Evolutionary conservation across 2,113 vertebrate species (phyloP).

Genomic region (Elachura formosa): DNA sequence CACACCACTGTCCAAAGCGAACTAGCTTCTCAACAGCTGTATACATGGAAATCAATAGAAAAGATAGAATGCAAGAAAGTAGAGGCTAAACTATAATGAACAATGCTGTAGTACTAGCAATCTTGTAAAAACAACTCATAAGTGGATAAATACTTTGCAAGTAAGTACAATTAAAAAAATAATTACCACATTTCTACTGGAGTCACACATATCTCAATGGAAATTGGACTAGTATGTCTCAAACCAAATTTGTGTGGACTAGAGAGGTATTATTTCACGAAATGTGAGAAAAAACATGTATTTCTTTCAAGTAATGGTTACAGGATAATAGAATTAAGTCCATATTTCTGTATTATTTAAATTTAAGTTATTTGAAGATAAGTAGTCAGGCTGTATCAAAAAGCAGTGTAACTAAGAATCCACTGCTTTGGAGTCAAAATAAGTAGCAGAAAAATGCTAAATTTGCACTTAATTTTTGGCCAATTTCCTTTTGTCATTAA

Average conservation of each 20-base stretch:
- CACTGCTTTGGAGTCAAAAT: background rate
- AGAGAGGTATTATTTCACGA: background rate
- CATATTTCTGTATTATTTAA: background rate
- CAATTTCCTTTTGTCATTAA: background rate
- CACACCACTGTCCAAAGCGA: background rate
- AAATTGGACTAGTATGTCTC: background rate
- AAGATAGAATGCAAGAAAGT: background rate
- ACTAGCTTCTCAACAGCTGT: background rate
- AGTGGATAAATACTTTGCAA: background rate
- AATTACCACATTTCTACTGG: background rate
- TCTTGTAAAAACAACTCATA: background rate
- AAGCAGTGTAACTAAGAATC: background rate
- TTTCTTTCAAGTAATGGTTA: background rate
- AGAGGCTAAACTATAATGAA: background rate
- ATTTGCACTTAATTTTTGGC: background rate
- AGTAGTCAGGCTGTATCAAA: background rate
- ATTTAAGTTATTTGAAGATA: background rate
- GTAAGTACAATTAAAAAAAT: background rate
- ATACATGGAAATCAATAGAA: background rate
- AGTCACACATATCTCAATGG: background rate
- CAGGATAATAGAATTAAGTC: background rate
- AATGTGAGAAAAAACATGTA: background rate
- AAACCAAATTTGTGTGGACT: background rate
- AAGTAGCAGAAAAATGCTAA: background rate
- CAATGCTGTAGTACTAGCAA: background rate